Base-by-base conservation (phyloP, 37 sponge, comb jelly and placozoan genomes). In the Beroe ovata region DNA sequence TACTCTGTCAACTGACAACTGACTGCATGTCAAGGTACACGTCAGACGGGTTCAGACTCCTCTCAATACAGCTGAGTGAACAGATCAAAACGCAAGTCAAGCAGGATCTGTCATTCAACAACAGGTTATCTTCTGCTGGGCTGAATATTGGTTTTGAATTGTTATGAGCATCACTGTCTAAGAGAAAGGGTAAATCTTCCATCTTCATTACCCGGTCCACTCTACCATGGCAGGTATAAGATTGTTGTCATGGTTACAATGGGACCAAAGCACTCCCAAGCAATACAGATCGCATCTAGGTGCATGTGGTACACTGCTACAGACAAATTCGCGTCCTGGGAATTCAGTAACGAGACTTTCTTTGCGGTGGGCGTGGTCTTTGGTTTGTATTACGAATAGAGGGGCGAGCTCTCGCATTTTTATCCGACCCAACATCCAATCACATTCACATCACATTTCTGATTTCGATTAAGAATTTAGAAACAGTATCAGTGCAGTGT, bases 251-350 rank as follows among this genome's bases (percentile, higher is more conserved):
- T 77, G 84, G 84, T 77, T 26, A 77, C 84, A 23, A 77, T 77
- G 84, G 84, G 38, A 11, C 54, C 84, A 18, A 39, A 25, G 33
- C 54, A 42, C 22, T 39, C 84, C 41, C 84, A 77, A 25, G 84
- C 84, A 1, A 77, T 77, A 25, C 84, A 77, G 84, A 77, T 77
- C 0, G 84, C 84, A 14, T 77, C 84, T 1, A 8, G 84, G 84
- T 77, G 84, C 54, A 77, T 77, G 84, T 77, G 84, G 84, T 77
- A 77, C 84, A 77, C 84, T 1, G 54, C 84, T 4, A 77, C 84
- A 21, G 84, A 77, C 84, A 77, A 77, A 35, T 77, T 77, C 54
- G 84, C 84, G 0, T 77, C 54, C 22, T 77, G 84, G 84, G 84
- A 77, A 25, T 77, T 77, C 38, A 42, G 38, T 54, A 36, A 23